phyloP scores from a whole-genome alignment of 2,888 invertebrate genomes.

The Microdon myrmicae region DNA sequence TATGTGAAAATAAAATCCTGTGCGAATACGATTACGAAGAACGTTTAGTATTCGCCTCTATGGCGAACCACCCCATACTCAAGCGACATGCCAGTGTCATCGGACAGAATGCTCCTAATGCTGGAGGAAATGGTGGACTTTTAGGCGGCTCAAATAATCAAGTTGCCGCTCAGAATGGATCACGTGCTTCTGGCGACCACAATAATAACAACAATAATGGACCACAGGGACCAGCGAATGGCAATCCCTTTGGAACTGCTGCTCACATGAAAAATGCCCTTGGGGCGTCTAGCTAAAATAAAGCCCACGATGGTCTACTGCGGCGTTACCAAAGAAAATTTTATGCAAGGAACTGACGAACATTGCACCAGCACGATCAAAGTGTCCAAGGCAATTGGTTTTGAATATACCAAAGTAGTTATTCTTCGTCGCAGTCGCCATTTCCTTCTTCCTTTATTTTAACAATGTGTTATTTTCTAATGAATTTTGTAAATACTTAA shows the following conservation, averaged over 20 bases:
- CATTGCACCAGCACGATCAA: conserved; percentile 21
- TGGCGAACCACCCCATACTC: conserved; percentile 85
- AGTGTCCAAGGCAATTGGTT: no score
- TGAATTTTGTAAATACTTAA: conserved; percentile 33
- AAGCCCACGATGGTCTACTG: conserved; percentile 61
- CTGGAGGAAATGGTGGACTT: conserved; percentile 55
- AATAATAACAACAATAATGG: conserved; percentile 63
- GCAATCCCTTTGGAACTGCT: conserved; percentile 62
- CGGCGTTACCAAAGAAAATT: conserved; percentile 67
- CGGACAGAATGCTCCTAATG: conserved; percentile 63
- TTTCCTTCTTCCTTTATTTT: conserved; percentile 23
- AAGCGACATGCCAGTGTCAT: conserved; percentile 66
- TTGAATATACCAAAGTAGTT: conserved; percentile 18
- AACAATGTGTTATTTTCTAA: conserved; percentile 30
- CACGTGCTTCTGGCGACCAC: conserved; percentile 65
- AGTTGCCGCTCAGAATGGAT: conserved; percentile 58
- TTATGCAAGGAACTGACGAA: conserved; percentile 55
- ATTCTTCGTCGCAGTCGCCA: conserved; percentile 28
- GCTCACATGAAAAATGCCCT: conserved; percentile 66
- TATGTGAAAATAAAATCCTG: conserved; percentile 96
- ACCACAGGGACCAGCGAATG: conserved; percentile 61
- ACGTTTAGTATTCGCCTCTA: conserved; percentile 92
- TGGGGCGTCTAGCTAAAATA: conserved; percentile 67
- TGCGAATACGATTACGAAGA: conserved; percentile 99
- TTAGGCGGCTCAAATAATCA: conserved; percentile 56